Evolutionary conservation across 2,888 invertebrate genomes (phyloP).

Genomic region (Siphlonurus alternatus): DNA sequence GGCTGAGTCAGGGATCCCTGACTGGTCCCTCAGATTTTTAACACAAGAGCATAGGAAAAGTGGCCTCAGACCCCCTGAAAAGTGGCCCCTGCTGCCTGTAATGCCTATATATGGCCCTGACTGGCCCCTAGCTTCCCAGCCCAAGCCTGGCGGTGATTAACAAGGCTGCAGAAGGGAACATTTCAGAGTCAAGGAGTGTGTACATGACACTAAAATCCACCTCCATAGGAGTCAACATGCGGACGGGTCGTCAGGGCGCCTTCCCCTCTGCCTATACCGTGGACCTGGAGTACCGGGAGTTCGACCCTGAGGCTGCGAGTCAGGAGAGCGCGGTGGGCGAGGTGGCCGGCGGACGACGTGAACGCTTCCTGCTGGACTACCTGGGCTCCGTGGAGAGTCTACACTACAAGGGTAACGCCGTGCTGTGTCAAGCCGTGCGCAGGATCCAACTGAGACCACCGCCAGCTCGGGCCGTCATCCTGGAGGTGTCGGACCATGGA

Average conservation of each 20-base stretch:
- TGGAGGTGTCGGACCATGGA: conserved; percentile 92
- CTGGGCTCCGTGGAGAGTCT: conserved; percentile 92
- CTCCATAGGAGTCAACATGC: conserved; percentile 70
- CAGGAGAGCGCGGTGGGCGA: conserved; percentile 34
- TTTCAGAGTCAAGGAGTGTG: no score
- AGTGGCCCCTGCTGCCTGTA: no score
- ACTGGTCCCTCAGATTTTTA: no score
- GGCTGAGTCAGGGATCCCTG: no score
- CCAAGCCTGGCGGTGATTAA: no score
- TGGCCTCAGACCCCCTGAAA: no score
- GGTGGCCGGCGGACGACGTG: conserved; percentile 31
- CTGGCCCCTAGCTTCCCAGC: no score
- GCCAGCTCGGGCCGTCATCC: conserved; percentile 52
- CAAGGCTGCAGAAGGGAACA: no score
- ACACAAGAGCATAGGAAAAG: no score
- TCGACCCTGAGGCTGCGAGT: conserved; percentile 72
- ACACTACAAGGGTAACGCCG: conserved; percentile 93
- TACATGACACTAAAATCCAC: no score
- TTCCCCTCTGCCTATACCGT: conserved; percentile 96
- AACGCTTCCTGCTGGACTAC: conserved; percentile 79
- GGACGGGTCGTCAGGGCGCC: conserved; percentile 84
- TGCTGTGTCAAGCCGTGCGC: conserved; percentile 79
- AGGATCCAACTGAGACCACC: conserved; percentile 53
- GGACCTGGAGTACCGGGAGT: conserved; percentile 92
- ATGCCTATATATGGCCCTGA: no score